A percentile compares a stretch with the other conserved stretches of the same genome.
phyloP scores from a whole-genome alignment of 2,113 vertebrate genomes.

The Rhombomys opimus region DNA sequence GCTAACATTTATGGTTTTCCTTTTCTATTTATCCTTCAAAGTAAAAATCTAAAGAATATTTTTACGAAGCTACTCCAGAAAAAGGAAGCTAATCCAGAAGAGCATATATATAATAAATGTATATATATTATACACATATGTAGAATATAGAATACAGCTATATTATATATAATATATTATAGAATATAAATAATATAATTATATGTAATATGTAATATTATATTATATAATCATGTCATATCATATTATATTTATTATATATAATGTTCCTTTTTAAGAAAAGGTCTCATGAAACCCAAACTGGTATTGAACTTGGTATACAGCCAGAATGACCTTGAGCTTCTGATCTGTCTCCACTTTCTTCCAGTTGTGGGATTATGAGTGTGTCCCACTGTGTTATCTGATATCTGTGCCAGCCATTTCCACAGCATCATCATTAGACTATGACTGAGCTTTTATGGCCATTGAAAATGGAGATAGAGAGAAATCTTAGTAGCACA shows the following conservation, averaged over 20 bases:
- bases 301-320: background rate
- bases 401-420: background rate
- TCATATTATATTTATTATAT: background rate
- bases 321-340: background rate
- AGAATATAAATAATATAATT: too few relatives aligned
- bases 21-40: background rate
- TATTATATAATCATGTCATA: too few relatives aligned
- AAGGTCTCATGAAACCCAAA: background rate
- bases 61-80: background rate
- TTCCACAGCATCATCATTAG: background rate
- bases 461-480: background rate
- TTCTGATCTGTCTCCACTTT: background rate
- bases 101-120: too few relatives aligned
- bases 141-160: too few relatives aligned
- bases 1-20: background rate
- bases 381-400: background rate
- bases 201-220: too few relatives aligned
- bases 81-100: background rate
- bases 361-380: background rate
- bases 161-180: too few relatives aligned
- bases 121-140: too few relatives aligned
- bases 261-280: background rate
- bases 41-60: background rate
- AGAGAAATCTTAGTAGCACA: rapidly evolving
- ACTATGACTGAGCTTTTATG: background rate